A percentile compares a stretch with the other conserved stretches of the same genome.
Conservation (phyloP, 1,140 invertebrate genomes). For the Asbolus verrucosus region DNA sequence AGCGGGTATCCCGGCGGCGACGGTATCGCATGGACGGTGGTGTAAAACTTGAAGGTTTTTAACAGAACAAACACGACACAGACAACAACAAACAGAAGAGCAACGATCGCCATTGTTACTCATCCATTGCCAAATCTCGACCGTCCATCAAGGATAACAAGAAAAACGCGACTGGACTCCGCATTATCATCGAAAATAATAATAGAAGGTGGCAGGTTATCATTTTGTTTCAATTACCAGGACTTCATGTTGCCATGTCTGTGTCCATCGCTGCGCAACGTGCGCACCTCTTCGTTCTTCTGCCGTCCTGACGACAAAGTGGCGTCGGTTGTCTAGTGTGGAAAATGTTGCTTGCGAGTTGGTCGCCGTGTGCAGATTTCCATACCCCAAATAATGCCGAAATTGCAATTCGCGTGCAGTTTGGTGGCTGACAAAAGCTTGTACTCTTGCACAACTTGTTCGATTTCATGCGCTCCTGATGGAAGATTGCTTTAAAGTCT, state of each 20-base stretch:
- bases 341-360: too few relatives aligned
- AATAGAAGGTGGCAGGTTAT: slow-evolving; percentile 2
- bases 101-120: too few relatives aligned
- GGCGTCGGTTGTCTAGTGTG: slow-evolving; percentile 11
- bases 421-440: not conserved
- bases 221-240: not conserved
- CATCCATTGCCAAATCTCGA: too few relatives aligned
- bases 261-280: not conserved
- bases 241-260: not conserved
- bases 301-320: not conserved
- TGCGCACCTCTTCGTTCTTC: not conserved
- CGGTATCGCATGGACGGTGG: not conserved
- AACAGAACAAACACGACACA: too few relatives aligned
- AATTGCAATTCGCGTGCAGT: too few relatives aligned
- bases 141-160: too few relatives aligned
- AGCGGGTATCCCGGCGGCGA: not conserved
- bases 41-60: too few relatives aligned
- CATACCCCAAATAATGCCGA: too few relatives aligned
- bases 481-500: slow-evolving; percentile 35
- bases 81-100: too few relatives aligned
- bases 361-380: too few relatives aligned
- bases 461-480: not conserved
- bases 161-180: too few relatives aligned
- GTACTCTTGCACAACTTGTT: not conserved
- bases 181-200: not conserved